Percentiles rank a stretch among this genome's conserved stretches.
phyloP scores from a whole-genome alignment of 2,888 invertebrate species.

The Itoplectis maculator region DNA sequence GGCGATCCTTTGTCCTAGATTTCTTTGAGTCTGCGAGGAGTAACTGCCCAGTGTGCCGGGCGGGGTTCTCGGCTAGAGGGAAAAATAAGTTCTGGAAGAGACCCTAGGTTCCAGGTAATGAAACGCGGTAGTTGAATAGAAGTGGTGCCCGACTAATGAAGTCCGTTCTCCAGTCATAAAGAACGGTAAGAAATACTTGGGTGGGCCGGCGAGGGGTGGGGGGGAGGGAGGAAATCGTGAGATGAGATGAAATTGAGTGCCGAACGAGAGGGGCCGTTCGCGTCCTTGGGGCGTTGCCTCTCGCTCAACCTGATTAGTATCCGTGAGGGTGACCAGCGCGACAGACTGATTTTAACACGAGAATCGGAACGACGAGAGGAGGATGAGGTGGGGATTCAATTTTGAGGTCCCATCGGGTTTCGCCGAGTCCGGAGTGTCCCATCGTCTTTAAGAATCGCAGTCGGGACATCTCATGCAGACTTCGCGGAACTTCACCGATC shows the following conservation, averaged over 20 bases:
- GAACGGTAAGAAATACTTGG: neutral
- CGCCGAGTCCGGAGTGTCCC: neutral
- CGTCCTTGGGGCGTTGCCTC: conserved; percentile 18
- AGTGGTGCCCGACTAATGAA: conserved; percentile 46
- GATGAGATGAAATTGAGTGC: conserved; percentile 38
- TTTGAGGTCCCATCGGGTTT: neutral
- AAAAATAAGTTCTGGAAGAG: conserved; percentile 23
- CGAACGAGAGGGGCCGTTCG: neutral
- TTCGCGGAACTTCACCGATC: too few relatives aligned
- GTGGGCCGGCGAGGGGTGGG: too few relatives aligned
- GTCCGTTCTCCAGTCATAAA: conserved; percentile 36
- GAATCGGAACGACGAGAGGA: neutral
- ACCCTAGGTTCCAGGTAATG: conserved; percentile 31
- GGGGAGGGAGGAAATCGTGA: neutral
- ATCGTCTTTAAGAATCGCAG: conserved; percentile 17
- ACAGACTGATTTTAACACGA: neutral
- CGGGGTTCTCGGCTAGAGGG: too few relatives aligned
- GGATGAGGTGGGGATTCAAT: neutral
- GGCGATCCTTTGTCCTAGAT: conserved; percentile 11
- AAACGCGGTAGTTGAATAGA: conserved; percentile 42
- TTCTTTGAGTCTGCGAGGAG: too few relatives aligned
- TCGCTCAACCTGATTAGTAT: conserved; percentile 23
- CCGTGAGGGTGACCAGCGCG: conserved; percentile 3
- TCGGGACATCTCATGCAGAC: too few relatives aligned
- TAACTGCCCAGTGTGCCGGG: too few relatives aligned